A percentile compares a stretch with the other conserved stretches of the same genome.
Evolutionary conservation across 2,113 vertebrate genomes (phyloP).

Genomic region (Holacanthus passer): DNA sequence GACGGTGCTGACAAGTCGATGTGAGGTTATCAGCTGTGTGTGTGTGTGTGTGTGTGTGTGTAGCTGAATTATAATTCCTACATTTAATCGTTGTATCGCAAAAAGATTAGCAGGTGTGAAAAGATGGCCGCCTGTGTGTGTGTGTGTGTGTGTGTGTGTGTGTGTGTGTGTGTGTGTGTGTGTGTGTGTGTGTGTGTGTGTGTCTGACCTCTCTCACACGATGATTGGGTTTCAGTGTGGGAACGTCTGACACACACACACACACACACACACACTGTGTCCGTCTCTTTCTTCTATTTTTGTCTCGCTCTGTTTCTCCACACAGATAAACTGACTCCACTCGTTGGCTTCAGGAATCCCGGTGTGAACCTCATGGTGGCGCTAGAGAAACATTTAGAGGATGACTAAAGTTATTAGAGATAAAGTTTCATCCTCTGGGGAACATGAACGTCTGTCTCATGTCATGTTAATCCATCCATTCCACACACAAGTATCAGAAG

Average conservation of each 20-base stretch:
- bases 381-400: too few species aligned
- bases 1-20: slow-evolving; percentile 50
- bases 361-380: too few species aligned
- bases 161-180: slow-evolving; percentile 18
- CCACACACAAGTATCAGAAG: too few species aligned
- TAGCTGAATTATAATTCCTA: slow-evolving; percentile 8
- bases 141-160: slow-evolving; percentile 19
- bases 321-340: too few species aligned
- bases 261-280: slow-evolving; percentile 20
- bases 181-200: slow-evolving; percentile 14
- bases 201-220: slow-evolving; percentile 55
- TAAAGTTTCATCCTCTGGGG: too few species aligned
- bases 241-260: slow-evolving; percentile 39
- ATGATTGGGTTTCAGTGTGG: slow-evolving; percentile 72
- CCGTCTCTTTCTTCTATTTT: not conserved
- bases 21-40: slow-evolving; percentile 5
- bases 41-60: slow-evolving; percentile 25
- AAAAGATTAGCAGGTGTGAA: slow-evolving; percentile 62
- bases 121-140: slow-evolving; percentile 34
- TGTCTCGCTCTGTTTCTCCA: not conserved
- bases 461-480: too few species aligned
- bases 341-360: too few species aligned
- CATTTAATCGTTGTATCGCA: slow-evolving; percentile 39
- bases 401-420: too few species aligned
- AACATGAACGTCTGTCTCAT: too few species aligned